Base-by-base conservation (phyloP, 2,888 invertebrate species). In the Scotopteryx bipunctaria region DNA sequence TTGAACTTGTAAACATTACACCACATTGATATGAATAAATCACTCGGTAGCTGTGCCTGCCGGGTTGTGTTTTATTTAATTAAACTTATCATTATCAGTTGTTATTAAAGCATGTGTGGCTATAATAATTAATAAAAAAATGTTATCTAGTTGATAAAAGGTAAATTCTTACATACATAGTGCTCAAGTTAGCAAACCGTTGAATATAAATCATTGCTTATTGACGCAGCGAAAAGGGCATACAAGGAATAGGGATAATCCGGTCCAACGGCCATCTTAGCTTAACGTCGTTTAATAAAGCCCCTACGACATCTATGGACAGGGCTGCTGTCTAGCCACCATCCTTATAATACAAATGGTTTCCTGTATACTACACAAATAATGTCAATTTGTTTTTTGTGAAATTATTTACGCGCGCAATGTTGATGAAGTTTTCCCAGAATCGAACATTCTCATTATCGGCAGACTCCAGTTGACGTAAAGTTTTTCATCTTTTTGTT, bases 231-330 rank as follows among this genome's bases (percentile, higher is more conserved):
- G 77, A 75, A 79, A 77, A 82, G 82, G 78, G 81, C 74, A 83
- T 80, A 69, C 71, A 64, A 73, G 76, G 80, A 78, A 82, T 82
- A 83, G 81, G 83, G 81, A 81, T 84, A 85, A 87, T 83, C 89
- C 88, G 88, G 87, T 87, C 86, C 81, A 80, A 83, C 86, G 82
- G 82, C 82, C 83, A 82, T 86, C 85, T 83, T 85, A 78, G 76
- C 78, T 80, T 77, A 78, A 75, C 67, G 78, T 81, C 81, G 79
- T 86, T 86, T 87, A 86, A 85, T 87, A 86, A 83, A 86, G 84
- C 80, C 74, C 76, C 74, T 72, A 81, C 83, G 88, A 87, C 87
- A 86, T 84, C 83, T 79, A 78, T 76, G 71, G 63, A 63, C 76
- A 86, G 86, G 87, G 86, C 65, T 85, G 80, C 59, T 69, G 50